Conservation (phyloP, 2,797 vertebrate genomes). For the Australoheros facetus region DNA sequence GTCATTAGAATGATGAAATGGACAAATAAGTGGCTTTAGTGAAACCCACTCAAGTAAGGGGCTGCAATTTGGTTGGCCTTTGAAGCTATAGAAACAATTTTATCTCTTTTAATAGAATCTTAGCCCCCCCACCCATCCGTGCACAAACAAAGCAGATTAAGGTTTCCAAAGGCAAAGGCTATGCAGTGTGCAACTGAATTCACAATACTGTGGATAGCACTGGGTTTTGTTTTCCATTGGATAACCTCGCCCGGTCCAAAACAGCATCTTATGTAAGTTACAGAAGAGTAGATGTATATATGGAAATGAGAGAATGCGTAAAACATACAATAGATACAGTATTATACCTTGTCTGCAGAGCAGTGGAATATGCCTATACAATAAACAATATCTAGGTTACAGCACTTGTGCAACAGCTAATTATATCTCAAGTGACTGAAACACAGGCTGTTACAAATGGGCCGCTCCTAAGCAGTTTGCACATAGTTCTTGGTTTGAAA, state of each 20-base stretch:
- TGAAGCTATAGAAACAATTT: constrained; percentile 86
- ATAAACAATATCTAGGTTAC: constrained; percentile 49
- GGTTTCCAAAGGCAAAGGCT: constrained; percentile 62
- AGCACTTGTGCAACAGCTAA: constrained; percentile 52
- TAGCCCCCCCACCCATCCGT: constrained; percentile 25
- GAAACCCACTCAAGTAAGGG: constrained; percentile 75
- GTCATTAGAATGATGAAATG: constrained; percentile 87
- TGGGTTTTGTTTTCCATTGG: constrained; percentile 2
- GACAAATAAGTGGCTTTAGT: constrained; percentile 82
- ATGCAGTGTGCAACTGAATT: constrained; percentile 56
- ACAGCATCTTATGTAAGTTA: background rate
- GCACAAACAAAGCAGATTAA: constrained; percentile 78
- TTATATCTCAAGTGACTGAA: constrained; percentile 62
- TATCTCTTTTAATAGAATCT: constrained; percentile 80
- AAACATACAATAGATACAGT: background rate
- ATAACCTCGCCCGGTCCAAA: background rate
- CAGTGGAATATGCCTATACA: constrained; percentile 5
- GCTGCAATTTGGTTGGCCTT: constrained; percentile 80
- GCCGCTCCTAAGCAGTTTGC: constrained; percentile 30
- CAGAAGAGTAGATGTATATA: background rate
- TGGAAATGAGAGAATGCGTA: background rate
- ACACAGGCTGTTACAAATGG: constrained; percentile 45
- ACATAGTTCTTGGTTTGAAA: constrained; percentile 50
- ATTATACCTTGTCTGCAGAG: background rate
- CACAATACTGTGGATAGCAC: constrained; percentile 52